Conservation (phyloP, 2,797 vertebrate genomes). For the Crenichthys baileyi region DNA sequence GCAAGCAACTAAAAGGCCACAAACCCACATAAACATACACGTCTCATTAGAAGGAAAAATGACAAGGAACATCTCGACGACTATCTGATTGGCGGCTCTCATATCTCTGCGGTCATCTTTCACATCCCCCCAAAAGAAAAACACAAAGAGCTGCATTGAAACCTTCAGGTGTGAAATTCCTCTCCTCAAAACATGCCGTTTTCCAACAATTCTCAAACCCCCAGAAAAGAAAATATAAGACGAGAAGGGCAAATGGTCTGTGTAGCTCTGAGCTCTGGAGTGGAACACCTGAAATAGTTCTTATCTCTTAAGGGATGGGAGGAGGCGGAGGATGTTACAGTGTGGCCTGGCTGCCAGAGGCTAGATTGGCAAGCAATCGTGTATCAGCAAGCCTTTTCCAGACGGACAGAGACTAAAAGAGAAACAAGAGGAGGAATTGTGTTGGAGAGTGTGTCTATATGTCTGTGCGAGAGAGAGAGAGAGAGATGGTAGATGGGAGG, state of each 20-base stretch:
- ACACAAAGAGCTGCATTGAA: constrained; percentile 26
- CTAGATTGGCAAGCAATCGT: constrained; percentile 64
- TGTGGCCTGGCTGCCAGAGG: constrained; percentile 61
- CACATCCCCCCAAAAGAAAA: constrained; percentile 21
- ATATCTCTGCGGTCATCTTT: constrained; percentile 35
- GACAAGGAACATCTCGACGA: constrained; percentile 33
- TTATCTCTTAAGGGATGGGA: constrained; percentile 62
- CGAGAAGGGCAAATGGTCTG: constrained; percentile 53
- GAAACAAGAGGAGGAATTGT: constrained; percentile 47
- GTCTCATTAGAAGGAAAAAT: constrained; percentile 49
- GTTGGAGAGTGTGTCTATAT: constrained; percentile 20
- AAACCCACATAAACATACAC: constrained; percentile 61
- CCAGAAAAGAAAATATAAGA: constrained; percentile 2
- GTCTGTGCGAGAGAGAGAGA: constrained; percentile 22
- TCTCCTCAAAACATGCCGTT: constrained; percentile 21
- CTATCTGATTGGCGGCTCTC: constrained; percentile 23
- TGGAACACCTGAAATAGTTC: constrained; percentile 74
- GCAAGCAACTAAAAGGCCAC: constrained; percentile 60
- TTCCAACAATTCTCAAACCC: constrained; percentile 15
- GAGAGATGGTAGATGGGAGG: constrained; percentile 13
- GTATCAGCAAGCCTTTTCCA: constrained; percentile 71
- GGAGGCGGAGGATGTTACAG: constrained; percentile 60
- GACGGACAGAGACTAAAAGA: constrained; percentile 58
- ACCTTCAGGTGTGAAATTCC: constrained; percentile 50
- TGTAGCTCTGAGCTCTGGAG: constrained; percentile 53